Evolutionary conservation across 2,113 vertebrate genomes (phyloP).

Genomic region (Oreochromis tanganicae): DNA sequence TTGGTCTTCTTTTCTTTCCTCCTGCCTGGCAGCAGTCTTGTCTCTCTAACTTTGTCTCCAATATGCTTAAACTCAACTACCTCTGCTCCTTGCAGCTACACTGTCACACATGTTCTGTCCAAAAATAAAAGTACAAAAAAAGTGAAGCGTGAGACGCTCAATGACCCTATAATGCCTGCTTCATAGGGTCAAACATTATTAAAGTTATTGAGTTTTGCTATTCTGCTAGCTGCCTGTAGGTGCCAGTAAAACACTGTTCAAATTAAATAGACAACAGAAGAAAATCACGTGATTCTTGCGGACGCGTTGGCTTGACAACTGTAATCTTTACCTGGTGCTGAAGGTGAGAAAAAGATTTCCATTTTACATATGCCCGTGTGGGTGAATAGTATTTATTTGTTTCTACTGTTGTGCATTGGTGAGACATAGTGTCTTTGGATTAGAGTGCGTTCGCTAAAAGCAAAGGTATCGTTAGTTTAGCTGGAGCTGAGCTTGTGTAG

Average conservation of each 20-base stretch:
- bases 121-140: not conserved
- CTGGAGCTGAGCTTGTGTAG: not conserved
- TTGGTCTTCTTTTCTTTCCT: not conserved
- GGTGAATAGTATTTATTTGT: not conserved
- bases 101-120: not conserved
- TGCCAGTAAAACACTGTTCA: not conserved
- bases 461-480: not conserved
- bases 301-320: conserved; percentile 56
- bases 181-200: not conserved
- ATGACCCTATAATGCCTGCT: not conserved
- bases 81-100: not conserved
- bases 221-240: not conserved
- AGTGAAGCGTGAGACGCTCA: not conserved
- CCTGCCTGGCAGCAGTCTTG: not conserved
- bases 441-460: not conserved
- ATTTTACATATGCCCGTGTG: not conserved
- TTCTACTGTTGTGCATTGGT: not conserved
- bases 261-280: not conserved
- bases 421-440: not conserved
- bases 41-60: not conserved
- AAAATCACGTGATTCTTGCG: conserved; percentile 11
- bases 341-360: conserved; percentile 12
- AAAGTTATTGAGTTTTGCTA: not conserved
- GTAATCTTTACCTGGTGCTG: conserved; percentile 4
- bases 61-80: not conserved